Evolutionary conservation across 2,888 invertebrate species (phyloP), one percentile per base, ranked within the genome.

Genomic region (Lochmaea crataegi): DNA sequence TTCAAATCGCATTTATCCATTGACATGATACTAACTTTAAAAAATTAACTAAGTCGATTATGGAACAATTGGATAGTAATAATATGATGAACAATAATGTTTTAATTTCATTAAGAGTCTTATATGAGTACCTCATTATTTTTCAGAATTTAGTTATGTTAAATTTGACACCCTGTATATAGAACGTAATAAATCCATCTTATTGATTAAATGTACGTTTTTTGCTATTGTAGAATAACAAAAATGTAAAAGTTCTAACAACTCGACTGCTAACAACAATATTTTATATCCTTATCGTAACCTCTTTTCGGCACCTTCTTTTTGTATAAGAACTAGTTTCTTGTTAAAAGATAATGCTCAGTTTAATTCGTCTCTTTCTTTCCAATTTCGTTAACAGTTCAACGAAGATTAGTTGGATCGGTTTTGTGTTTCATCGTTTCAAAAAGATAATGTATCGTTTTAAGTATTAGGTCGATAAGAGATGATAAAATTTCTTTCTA

Each of bases 221-320:
- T 58, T 58, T 60, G 3, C 16, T 60, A n/a, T 14, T 60, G 14
- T 32, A 32, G 16, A 60, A 38, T 60, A 60, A 60, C 14, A 60
- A 60, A 60, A 38, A 60, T 14, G 18, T 18, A 42, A 61, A 61
- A 42, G 1, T 63, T 41, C 12, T 22, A 11, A 3, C 12, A 61
- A 42, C 61, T 42, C 18, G 38, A 18, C 42, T 38, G 5, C 32
- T 18, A 63, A 63, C 61, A 63, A 63, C 61, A 63, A 63, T 63
- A 63, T 63, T 63, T 63, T 63, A 63, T 63, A 16, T 63, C 42
- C 61, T 63, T 63, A 63, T 63, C 61, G 18, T 12, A 63, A 42
- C n/a, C 16, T 42, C 61, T 32, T 22, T 18, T 42, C 18, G 4
- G n/a, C 61, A 42, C 42, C 42, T 16, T 42, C 18, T 18, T 63